Conservation (phyloP, 2,797 vertebrate species). For the Rhadinocentrus ornatus region DNA sequence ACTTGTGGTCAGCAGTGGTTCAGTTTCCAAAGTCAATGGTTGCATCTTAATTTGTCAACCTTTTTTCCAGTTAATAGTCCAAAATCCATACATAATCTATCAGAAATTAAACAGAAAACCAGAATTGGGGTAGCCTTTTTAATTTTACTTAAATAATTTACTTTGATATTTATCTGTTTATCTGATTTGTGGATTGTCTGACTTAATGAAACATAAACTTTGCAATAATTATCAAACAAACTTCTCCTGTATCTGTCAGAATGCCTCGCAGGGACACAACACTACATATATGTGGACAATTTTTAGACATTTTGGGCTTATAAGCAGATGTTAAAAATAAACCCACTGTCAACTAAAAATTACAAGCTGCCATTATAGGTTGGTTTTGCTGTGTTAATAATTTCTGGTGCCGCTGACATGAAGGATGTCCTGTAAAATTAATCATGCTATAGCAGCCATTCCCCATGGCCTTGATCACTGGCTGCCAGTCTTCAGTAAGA, state of each 20-base stretch:
- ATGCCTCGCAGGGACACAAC: neutral
- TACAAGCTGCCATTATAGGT: neutral
- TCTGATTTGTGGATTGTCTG: neutral
- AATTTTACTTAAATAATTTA: no score
- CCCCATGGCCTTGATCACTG: slow-evolving; percentile 34
- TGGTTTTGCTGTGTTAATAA: slow-evolving; percentile 16
- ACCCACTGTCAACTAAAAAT: neutral
- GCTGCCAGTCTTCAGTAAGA: slow-evolving; percentile 42
- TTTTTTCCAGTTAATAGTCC: slow-evolving; percentile 9
- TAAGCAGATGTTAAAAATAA: neutral
- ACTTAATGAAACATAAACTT: neutral
- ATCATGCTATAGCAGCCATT: slow-evolving; percentile 38
- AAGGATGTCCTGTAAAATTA: slow-evolving; percentile 29
- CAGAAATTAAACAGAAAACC: neutral
- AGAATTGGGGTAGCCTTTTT: no score
- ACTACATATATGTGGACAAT: neutral
- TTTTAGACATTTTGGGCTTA: no score
- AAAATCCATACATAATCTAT: neutral
- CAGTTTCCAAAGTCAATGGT: neutral
- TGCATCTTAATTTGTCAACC: neutral
- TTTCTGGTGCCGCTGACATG: slow-evolving; percentile 21
- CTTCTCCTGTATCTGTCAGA: neutral
- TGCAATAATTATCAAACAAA: neutral
- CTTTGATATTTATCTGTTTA: no score
- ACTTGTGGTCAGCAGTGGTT: neutral